Conservation (phyloP, 2,888 invertebrate genomes). For the Tanypteryx hageni region DNA sequence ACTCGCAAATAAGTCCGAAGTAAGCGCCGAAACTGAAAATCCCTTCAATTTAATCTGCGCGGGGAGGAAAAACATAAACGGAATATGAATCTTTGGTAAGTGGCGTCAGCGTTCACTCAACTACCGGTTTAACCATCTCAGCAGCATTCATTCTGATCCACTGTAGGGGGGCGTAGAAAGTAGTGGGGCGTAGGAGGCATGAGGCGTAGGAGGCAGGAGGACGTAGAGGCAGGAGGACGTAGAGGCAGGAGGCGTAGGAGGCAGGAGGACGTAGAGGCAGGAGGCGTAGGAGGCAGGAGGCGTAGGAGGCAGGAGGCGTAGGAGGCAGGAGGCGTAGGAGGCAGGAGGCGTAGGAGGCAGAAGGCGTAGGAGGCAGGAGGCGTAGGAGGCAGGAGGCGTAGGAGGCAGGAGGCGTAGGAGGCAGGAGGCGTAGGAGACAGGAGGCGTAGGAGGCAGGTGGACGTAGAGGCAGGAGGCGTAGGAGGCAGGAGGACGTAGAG, state of each 20-base stretch:
- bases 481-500: neutral
- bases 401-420: too few species aligned
- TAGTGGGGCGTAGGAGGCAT: neutral
- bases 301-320: too few species aligned
- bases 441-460: too few species aligned
- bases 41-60: conserved; percentile 37
- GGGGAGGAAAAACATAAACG: conserved; percentile 30
- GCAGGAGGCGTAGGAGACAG: too few species aligned
- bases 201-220: neutral
- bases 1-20: conserved; percentile 13
- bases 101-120: conserved; percentile 32
- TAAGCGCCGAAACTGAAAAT: conserved; percentile 33
- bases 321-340: too few species aligned
- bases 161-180: neutral
- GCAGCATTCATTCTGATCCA: conserved; percentile 34
- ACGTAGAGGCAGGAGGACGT: neutral
- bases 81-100: conserved; percentile 20
- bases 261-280: too few species aligned
- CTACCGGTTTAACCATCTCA: neutral
- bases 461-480: too few species aligned
- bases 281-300: too few species aligned
- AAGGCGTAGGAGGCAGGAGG: too few species aligned
- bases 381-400: too few species aligned
- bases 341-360: too few species aligned
- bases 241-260: neutral